Conservation (phyloP, 2,113 vertebrate species). For the Albula goreensis region DNA sequence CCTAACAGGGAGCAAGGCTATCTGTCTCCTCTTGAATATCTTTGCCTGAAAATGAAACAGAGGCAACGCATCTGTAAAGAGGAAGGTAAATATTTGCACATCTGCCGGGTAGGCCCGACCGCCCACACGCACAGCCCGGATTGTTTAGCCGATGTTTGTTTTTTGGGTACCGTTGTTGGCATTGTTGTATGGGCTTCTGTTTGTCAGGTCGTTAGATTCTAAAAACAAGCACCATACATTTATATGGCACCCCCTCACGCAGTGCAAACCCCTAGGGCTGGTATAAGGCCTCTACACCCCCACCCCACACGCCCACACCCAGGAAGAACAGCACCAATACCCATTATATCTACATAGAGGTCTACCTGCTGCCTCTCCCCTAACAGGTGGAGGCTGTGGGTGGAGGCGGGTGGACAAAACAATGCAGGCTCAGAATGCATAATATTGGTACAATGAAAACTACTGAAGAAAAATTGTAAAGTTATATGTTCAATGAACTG, state of each 20-base stretch:
- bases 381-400: too few relatives aligned
- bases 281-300: too few relatives aligned
- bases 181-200: background rate
- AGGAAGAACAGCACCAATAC: too few relatives aligned
- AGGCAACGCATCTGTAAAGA: background rate
- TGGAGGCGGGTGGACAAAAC: too few relatives aligned
- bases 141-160: background rate
- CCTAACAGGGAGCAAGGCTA: background rate
- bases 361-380: background rate
- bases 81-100: conserved; percentile 22
- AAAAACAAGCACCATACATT: background rate
- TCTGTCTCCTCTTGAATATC: background rate
- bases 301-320: background rate
- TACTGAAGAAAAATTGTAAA: too few relatives aligned
- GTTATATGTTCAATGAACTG: too few relatives aligned
- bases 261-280: too few relatives aligned
- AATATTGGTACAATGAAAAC: too few relatives aligned
- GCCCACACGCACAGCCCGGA: background rate
- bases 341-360: too few relatives aligned
- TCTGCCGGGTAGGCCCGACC: conserved; percentile 2
- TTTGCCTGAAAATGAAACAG: background rate
- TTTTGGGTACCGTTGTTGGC: background rate
- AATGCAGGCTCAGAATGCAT: background rate
- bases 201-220: background rate
- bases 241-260: background rate